A percentile compares a stretch with the other conserved stretches of the same genome.
phyloP scores from a whole-genome alignment of 2,888 invertebrate species.

The Polydrusus cervinus region DNA sequence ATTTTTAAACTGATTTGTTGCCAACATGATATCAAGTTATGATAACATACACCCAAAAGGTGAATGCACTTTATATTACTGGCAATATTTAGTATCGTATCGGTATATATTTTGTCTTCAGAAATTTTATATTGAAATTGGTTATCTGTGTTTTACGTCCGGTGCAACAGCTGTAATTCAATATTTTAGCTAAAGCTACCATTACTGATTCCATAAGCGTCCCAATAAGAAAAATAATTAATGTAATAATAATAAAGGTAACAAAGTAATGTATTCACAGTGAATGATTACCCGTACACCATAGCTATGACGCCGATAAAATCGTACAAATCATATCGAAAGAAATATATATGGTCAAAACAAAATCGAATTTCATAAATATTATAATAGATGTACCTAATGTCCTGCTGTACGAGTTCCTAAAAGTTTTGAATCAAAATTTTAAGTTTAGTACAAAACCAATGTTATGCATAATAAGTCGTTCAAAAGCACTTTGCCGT shows the following conservation, averaged over 20 bases:
- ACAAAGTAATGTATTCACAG: no score
- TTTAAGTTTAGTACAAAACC: no score
- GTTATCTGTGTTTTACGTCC: slow-evolving; percentile 51
- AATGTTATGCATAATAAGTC: no score
- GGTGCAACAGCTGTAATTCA: slow-evolving; percentile 48
- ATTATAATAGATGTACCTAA: no score
- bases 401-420: no score
- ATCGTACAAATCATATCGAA: no score
- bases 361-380: no score
- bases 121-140: slow-evolving; percentile 54
- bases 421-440: no score
- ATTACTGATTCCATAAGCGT: slow-evolving; percentile 14
- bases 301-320: no score
- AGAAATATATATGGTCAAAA: no score
- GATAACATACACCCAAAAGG: slow-evolving; percentile 46
- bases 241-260: not conserved
- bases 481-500: no score
- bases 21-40: slow-evolving; percentile 46
- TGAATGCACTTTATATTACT: slow-evolving; percentile 50
- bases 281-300: no score
- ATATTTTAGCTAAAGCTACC: slow-evolving; percentile 42
- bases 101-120: slow-evolving; percentile 53
- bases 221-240: not conserved
- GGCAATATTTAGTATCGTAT: slow-evolving; percentile 45
- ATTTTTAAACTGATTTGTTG: slow-evolving; percentile 35